These are phyloP conservation scores for Pinna nobilis DNA, from an alignment of 1,140 invertebrate genomes.

Conservation along the genomic window DNA sequence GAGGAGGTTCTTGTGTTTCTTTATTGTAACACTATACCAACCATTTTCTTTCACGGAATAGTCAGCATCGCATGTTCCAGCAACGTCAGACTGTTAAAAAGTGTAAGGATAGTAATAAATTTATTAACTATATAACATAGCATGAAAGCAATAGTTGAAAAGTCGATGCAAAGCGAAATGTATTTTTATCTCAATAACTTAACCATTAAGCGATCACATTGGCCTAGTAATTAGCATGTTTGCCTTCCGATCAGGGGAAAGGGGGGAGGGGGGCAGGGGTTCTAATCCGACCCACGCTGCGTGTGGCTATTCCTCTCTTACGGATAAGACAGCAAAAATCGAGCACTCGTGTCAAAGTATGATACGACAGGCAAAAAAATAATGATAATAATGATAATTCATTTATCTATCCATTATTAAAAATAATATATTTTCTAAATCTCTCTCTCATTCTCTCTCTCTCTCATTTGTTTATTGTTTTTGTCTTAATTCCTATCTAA, in stretches of 20 bases:
- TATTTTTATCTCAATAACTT: neutral
- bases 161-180: neutral
- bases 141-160: neutral
- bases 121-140: neutral
- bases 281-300: too few relatives aligned
- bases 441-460: too few relatives aligned
- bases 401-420: too few relatives aligned
- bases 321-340: too few relatives aligned
- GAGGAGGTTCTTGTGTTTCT: conserved; percentile 85
- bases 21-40: conserved; percentile 83
- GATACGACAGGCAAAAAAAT: too few relatives aligned
- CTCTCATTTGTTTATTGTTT: too few relatives aligned
- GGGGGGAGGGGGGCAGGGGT: neutral
- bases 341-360: too few relatives aligned
- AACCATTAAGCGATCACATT: neutral
- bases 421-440: too few relatives aligned
- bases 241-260: neutral
- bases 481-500: too few relatives aligned
- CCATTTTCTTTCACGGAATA: conserved; percentile 84
- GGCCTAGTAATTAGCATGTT: neutral
- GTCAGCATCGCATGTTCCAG: conserved; percentile 86
- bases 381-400: too few relatives aligned
- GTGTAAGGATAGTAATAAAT: neutral
- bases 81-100: conserved; percentile 82
- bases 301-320: too few relatives aligned